Conservation (phyloP, 2,113 vertebrate genomes). For the Hippoglossus stenolepis region DNA sequence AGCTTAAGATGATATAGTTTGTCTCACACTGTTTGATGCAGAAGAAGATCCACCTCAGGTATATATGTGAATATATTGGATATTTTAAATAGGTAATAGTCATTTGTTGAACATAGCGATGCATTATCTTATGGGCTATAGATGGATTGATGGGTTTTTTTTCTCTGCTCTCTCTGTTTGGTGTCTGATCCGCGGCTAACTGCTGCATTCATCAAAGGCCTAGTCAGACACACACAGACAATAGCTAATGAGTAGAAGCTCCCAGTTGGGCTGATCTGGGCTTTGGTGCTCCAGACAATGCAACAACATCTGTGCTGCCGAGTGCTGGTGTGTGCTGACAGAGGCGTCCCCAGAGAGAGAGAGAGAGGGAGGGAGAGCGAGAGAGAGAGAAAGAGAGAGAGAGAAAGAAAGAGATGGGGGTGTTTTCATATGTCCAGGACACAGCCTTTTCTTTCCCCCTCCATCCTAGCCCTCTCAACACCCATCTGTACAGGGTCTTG, state of each 20-base stretch:
- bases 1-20: slow-evolving; percentile 44
- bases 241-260: slow-evolving; percentile 79
- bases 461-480: slow-evolving; percentile 64
- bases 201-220: slow-evolving; percentile 78
- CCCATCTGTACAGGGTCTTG: slow-evolving; percentile 60
- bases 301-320: slow-evolving; percentile 82
- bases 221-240: slow-evolving; percentile 73
- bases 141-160: slow-evolving; percentile 48
- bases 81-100: neutral
- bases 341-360: slow-evolving; percentile 71
- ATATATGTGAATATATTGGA: neutral
- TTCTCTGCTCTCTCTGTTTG: slow-evolving; percentile 61
- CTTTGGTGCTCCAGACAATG: slow-evolving; percentile 78
- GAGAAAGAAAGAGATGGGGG: slow-evolving; percentile 8
- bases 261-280: slow-evolving; percentile 76
- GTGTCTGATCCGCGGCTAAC: slow-evolving; percentile 72
- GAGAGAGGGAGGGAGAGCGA: slow-evolving; percentile 56
- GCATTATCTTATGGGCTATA: slow-evolving; percentile 39
- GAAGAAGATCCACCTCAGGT: slow-evolving; percentile 5
- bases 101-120: slow-evolving; percentile 32
- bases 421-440: slow-evolving; percentile 75
- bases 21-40: slow-evolving; percentile 10
- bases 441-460: slow-evolving; percentile 50
- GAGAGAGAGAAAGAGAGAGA: slow-evolving; percentile 3
- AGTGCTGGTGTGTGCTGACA: slow-evolving; percentile 75